phyloP scores from a whole-genome alignment of 2,797 vertebrate genomes.

The Neosilurus hyrtlii region DNA sequence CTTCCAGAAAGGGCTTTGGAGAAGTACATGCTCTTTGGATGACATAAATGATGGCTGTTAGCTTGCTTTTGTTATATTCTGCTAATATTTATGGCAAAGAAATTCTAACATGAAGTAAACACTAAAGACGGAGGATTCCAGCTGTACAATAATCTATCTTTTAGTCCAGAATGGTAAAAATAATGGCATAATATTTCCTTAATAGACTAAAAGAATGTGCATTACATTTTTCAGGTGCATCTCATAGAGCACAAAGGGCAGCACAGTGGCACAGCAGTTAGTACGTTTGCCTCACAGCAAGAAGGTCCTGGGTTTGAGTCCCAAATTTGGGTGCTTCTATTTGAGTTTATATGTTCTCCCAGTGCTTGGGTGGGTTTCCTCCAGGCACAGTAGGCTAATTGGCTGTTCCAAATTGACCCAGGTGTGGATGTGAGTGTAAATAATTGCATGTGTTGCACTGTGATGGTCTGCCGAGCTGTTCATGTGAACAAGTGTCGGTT shows the following conservation, averaged over 20 bases:
- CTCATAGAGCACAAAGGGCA: background rate
- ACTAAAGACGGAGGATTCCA: background rate
- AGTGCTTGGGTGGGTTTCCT: too few species aligned
- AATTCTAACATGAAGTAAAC: constrained; percentile 16
- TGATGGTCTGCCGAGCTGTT: too few species aligned
- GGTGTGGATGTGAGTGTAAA: too few species aligned
- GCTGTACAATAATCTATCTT: background rate
- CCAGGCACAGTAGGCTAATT: too few species aligned
- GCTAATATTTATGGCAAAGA: background rate
- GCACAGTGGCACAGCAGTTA: too few species aligned
- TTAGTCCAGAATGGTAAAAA: background rate
- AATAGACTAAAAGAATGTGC: background rate
- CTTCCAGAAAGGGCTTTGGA: background rate
- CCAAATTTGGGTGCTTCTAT: too few species aligned
- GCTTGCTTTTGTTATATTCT: background rate
- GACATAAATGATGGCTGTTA: background rate
- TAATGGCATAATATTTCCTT: background rate
- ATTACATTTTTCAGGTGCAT: background rate
- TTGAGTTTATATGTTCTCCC: too few species aligned
- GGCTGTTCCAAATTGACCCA: too few species aligned
- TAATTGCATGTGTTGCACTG: too few species aligned
- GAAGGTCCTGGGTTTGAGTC: too few species aligned
- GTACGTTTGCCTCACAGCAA: too few species aligned
- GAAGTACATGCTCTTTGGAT: constrained; percentile 14
- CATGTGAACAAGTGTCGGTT: too few species aligned